Base-by-base conservation (phyloP, 1,140 invertebrate species). In the Oryzaephilus surinamensis region DNA sequence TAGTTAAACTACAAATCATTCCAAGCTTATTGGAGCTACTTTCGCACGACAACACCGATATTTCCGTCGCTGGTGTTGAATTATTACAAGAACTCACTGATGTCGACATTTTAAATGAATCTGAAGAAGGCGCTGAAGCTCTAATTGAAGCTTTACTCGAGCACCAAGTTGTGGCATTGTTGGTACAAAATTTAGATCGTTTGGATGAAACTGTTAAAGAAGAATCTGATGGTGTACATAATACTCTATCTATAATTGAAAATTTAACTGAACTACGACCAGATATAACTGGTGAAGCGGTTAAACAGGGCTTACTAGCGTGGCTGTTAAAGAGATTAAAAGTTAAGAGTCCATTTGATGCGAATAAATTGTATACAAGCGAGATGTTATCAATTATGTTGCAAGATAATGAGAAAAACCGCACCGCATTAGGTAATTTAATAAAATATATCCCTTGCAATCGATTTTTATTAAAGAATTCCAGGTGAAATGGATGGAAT, bases 41-140 rank as follows among this genome's bases (percentile, higher is more conserved):
- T 6, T 77, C 84, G 17, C 97, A 99, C 70, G 95, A 99, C 57
- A 99, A 99, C 64, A 93, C 90, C 35, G 95, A 96, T 65, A 81
- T 92, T 46, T 75, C 84, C 7, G 86, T 59, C 19, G 57, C 46
- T 10, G 55, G 55, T 13, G 54, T 62, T 27, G 60, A 61, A 42
- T 51, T 62, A 15, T 38, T 61, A 54, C 74, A 97, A 74, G 95
- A 99, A 66, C 63, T 99, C 11, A 96, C 93, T 11, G 96, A 99
- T 70, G 82, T 93, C 10, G 95, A 98, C 63, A 90, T 91, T 46
- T 67, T 97, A 16, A 83, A 93, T 59, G 95, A 98, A 62, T 87
- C 82, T 60, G 74, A 79, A 43, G 84, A 89, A 52, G 83, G 82
- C 11, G 82, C 84, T 4, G 79, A 84, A 40, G 70, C 74, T 8